A percentile compares a stretch with the other conserved stretches of the same genome.
Conservation (phyloP, 2,797 vertebrate genomes). For the Anguilla megastoma region DNA sequence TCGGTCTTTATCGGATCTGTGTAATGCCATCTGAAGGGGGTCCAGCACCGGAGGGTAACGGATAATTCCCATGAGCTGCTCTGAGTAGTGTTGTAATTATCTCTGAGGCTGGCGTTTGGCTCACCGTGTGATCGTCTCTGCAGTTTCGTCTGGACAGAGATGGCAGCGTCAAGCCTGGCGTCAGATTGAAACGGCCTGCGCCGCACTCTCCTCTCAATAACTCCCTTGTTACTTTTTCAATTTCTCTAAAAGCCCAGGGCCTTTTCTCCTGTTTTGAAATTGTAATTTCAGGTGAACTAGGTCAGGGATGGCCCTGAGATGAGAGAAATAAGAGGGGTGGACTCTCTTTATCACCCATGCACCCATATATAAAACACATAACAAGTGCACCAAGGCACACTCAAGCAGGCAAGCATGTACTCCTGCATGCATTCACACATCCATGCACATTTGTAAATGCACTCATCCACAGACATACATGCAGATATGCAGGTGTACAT, state of each 20-base stretch:
- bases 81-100: not conserved
- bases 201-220: not conserved
- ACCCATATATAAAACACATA: not conserved
- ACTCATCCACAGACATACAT: not conserved
- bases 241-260: not conserved
- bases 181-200: not conserved
- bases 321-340: not conserved
- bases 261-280: slow-evolving; percentile 16
- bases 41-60: not conserved
- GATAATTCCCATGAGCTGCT: slow-evolving; percentile 9
- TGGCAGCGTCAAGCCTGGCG: not conserved
- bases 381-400: not conserved
- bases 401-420: not conserved
- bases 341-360: not conserved
- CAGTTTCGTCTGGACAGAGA: not conserved
- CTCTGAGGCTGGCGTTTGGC: not conserved
- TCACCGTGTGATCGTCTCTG: not conserved
- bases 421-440: not conserved
- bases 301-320: slow-evolving; percentile 13
- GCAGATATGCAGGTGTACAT: not conserved
- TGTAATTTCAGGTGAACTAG: slow-evolving; percentile 10
- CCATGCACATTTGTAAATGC: not conserved
- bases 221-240: not conserved
- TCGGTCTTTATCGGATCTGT: slow-evolving; percentile 1
- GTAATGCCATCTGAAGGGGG: not conserved